Evolutionary conservation across 2,113 vertebrate species (phyloP).

Genomic region (Pseudolaguvia tuberculata): DNA sequence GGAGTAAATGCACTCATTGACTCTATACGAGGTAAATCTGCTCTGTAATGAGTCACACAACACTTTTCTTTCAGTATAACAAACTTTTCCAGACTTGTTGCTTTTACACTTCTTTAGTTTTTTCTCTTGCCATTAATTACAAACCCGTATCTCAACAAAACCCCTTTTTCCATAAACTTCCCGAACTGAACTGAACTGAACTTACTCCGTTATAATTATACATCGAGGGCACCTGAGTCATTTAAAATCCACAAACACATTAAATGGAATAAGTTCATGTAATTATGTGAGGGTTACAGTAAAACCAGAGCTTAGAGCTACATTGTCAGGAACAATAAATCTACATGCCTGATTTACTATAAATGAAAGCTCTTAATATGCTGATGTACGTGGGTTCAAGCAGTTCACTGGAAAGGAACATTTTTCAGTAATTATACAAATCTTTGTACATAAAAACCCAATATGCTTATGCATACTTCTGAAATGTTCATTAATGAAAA

Average conservation of each 20-base stretch:
- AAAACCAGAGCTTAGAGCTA: constrained; percentile 13
- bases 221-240: constrained; percentile 6
- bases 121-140: constrained; percentile 21
- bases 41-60: constrained; percentile 16
- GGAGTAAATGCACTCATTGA: constrained; percentile 3
- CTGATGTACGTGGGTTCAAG: constrained; percentile 7
- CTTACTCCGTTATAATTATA: constrained; percentile 11
- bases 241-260: constrained; percentile 19
- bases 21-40: constrained; percentile 20
- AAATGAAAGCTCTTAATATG: neutral
- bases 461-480: neutral
- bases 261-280: constrained; percentile 11
- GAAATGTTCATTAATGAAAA: neutral
- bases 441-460: neutral
- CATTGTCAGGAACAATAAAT: constrained; percentile 12
- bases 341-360: neutral
- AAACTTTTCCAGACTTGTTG: neutral
- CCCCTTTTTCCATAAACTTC: constrained; percentile 8
- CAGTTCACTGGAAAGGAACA: neutral
- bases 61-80: constrained; percentile 12
- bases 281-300: constrained; percentile 27
- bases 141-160: neutral
- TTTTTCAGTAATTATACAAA: neutral
- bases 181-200: constrained; percentile 3
- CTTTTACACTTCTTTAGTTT: neutral